phyloP scores from a whole-genome alignment of 2,888 invertebrate species.

The Sepioteuthis lessoniana region DNA sequence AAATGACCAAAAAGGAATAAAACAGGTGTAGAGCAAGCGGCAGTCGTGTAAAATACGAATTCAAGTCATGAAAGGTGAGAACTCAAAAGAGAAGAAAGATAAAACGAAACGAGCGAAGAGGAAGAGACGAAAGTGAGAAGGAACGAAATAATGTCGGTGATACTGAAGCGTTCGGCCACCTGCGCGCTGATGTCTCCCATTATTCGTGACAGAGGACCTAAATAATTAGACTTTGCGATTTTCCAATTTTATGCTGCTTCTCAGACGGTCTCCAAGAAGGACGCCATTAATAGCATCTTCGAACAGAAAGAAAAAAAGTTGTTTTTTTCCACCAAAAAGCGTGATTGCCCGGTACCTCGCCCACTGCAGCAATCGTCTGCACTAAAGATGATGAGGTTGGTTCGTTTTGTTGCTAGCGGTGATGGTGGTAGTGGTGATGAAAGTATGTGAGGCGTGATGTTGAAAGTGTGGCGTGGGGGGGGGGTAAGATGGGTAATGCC shows the following conservation, averaged over 20 bases:
- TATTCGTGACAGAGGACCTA: background rate
- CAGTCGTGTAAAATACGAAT: too few relatives aligned
- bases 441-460: background rate
- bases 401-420: background rate
- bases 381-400: background rate
- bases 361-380: background rate
- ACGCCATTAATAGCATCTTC: background rate
- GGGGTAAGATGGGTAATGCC: background rate
- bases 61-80: too few relatives aligned
- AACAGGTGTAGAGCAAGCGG: too few relatives aligned
- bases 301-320: background rate
- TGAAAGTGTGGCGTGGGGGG: background rate
- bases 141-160: background rate
- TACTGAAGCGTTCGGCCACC: background rate
- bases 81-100: too few relatives aligned
- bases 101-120: background rate
- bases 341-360: background rate
- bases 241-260: constrained; percentile 1
- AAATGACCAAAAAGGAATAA: too few relatives aligned
- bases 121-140: background rate
- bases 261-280: background rate
- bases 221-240: constrained; percentile 20
- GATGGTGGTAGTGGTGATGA: background rate
- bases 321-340: background rate
- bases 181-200: background rate